phyloP scores from a whole-genome alignment of 2,113 vertebrate species.

The Camelus bactrianus region DNA sequence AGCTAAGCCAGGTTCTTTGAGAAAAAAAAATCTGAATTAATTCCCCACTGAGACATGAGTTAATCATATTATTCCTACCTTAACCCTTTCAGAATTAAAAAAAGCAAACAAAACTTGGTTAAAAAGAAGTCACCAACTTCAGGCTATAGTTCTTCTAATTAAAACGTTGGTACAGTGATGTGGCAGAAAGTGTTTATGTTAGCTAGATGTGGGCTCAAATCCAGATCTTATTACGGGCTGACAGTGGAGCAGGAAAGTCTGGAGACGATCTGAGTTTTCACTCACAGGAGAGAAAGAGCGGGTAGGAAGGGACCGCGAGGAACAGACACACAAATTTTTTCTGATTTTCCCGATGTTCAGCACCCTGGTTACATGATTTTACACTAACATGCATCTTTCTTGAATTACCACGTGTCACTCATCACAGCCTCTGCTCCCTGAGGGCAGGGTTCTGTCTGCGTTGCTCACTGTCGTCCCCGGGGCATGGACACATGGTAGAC shows the following conservation, averaged over 20 bases:
- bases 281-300: rapidly evolving
- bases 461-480: rapidly evolving
- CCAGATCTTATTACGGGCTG: neutral
- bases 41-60: neutral
- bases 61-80: neutral
- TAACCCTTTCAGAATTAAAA: neutral
- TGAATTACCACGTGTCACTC: rapidly evolving
- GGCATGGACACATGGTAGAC: neutral
- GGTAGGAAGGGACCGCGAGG: neutral
- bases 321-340: neutral
- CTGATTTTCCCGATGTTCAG: neutral
- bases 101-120: neutral
- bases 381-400: neutral
- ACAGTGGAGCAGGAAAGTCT: neutral
- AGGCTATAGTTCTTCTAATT: neutral
- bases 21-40: too few relatives aligned
- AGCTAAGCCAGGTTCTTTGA: neutral
- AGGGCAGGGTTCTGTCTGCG: neutral
- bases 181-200: neutral
- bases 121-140: neutral
- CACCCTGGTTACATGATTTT: neutral
- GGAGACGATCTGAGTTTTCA: neutral
- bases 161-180: rapidly evolving
- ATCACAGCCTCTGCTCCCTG: too few relatives aligned
- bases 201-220: neutral